Base-by-base conservation (phyloP, 2,797 vertebrate genomes). In the Sebastes iracundus region DNA sequence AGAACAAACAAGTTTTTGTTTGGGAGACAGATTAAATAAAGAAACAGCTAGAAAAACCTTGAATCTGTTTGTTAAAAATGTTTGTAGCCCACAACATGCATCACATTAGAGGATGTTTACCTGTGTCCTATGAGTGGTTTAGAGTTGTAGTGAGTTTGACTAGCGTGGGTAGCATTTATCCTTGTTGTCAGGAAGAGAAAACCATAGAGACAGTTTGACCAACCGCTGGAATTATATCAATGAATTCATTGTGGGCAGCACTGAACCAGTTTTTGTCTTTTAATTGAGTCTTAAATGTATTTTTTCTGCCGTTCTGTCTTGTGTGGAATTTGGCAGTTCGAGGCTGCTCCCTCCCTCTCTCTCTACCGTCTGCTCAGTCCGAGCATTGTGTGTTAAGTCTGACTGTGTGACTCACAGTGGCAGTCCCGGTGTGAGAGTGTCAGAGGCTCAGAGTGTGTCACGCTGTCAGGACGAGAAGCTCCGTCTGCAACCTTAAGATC, bases 241-340 rank as follows among this genome's bases (percentile, higher is more conserved):
- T 80, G 79, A 66, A 23, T 56, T 70, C 60, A 65, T 20, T 67
- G 65, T 62, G 72, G 80, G 72, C 65, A 53, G 78, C 70, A 13
- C 5, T 70, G 58, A 90, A 78, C 64, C 73, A 60, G 20, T 75
- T 87, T 78, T 84, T 75, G 72, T 75, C 72, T 73, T 82, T 82
- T 76, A 89, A 90, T 89, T 77, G 53, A 72, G 56, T 80, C 70
- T 77, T 75, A 77, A 86, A 79, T 84, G 61, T 76, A 35, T 85
- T 80, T 84, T 80, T 84, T 82, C 60, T 77, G 69, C 77, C 80
- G 81, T 67, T 90, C 56, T 92, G 78, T 92, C 83, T 81, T 28
- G 85, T 94, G 89, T 91, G 93, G 92, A 95, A 93, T 93, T 89
- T 92, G 88, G 87, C 90, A 82, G 83, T 83, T 76, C 33, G 30